Percentiles rank a stretch among this genome's conserved stretches.
phyloP scores from a whole-genome alignment of 2,113 vertebrate species.

The Nannospalax galili region DNA sequence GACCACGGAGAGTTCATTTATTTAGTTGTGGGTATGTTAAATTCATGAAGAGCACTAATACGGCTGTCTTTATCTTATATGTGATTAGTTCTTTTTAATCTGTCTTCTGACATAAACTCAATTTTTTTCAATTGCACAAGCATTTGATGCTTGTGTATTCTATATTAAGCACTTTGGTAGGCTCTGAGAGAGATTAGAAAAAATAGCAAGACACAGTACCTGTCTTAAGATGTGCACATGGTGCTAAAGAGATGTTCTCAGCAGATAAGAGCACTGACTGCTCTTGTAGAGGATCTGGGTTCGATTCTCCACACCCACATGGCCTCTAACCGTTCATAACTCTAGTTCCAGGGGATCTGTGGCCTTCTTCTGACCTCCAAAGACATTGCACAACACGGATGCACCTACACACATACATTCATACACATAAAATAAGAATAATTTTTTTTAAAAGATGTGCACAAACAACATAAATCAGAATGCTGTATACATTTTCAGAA shows the following conservation, averaged over 20 bases:
- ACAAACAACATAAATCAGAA: constrained; percentile 22
- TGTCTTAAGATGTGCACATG: constrained; percentile 34
- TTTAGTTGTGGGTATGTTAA: background rate
- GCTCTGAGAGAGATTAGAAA: background rate
- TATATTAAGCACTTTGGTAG: background rate
- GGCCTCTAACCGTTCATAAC: no score
- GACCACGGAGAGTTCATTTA: background rate
- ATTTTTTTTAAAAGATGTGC: no score
- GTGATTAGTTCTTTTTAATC: constrained; percentile 24
- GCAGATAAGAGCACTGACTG: no score
- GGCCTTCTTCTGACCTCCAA: no score
- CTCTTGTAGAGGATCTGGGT: no score
- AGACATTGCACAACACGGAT: no score
- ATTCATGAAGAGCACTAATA: background rate
- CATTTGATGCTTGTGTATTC: background rate
- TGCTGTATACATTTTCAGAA: background rate
- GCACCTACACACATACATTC: no score
- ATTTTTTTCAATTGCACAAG: constrained; percentile 15
- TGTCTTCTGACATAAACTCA: constrained; percentile 43
- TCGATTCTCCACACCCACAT: no score
- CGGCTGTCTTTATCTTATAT: background rate
- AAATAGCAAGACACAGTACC: background rate
- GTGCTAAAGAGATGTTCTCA: no score
- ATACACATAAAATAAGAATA: no score
- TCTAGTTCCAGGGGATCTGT: no score